Evolutionary conservation across 2,113 vertebrate genomes (phyloP), one percentile per base, ranked within the genome.

Genomic region (Misgurnus anguillicaudatus): DNA sequence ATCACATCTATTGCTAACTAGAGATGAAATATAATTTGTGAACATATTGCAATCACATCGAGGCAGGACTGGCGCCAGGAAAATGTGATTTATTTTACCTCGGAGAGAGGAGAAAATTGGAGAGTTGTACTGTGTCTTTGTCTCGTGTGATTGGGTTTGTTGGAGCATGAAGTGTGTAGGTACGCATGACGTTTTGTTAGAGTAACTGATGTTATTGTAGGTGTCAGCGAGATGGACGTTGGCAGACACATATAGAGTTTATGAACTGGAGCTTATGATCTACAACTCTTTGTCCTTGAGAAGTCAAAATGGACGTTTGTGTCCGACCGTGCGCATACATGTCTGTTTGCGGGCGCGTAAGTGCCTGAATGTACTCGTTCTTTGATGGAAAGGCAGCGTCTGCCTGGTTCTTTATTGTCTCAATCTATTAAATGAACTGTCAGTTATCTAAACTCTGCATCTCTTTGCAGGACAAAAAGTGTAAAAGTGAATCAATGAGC

Each of bases 361-460:
- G 65, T 67, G 41, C 14, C 17, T 62, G 58, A 19, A 36, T 69
- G 9, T 42, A 42, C 73, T 39, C n/a, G 69, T 81, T 65, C 69
- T 80, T 69, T 48, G 72, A 70, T 77, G 10, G 75, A 80, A 81
- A 72, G 42, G 17, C 69, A 21, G 17, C 68, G 70, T 85, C 80
- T 80, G 60, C 53, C 74, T 63, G 48, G 71, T 78, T 76, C 80
- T 86, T 81, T 80, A 77, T 83, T 80, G 75, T 85, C 81, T 84
- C 75, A 78, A 72, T 80, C 83, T 80, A 86, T 82, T 85, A 86
- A 86, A 86, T 84, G 77, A 88, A 78, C 83, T 88, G 87, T 85
- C 86, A 80, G 67, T 87, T 81, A 65, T 77, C 74, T 80, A 58
- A 79, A 60, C 45, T 66, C 70, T 21, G 47, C 48, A 48, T 48